Conservation (phyloP, 37 sponge, comb jelly and placozoan species). For the Spongilla lacustris region DNA sequence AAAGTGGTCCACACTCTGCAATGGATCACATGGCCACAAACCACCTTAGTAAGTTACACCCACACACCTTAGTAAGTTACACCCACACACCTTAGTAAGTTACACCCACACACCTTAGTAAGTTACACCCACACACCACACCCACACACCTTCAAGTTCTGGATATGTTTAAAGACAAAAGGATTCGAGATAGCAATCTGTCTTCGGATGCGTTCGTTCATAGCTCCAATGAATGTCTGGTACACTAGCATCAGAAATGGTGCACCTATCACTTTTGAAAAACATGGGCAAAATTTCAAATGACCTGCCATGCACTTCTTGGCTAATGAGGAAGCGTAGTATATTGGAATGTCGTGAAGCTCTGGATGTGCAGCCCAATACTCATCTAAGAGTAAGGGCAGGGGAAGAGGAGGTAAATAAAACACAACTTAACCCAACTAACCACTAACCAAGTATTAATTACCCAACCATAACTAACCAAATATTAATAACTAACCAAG, state of each 20-base stretch:
- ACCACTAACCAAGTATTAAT: no score
- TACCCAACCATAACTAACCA: no score
- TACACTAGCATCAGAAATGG: constrained; percentile 61
- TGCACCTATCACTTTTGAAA: not conserved
- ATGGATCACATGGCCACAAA: no score
- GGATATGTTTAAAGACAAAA: constrained; percentile 97
- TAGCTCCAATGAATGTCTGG: constrained; percentile 97
- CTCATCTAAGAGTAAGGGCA: constrained; percentile 70
- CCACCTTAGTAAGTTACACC: not conserved
- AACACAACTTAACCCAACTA: no score
- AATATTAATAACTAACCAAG: constrained; percentile 60
- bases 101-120: no score
- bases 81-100: no score
- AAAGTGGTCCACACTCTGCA: constrained; percentile 90
- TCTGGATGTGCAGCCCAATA: constrained; percentile 98
- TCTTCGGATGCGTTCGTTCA: constrained; percentile 92
- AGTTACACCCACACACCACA: no score
- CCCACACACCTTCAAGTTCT: constrained; percentile 80
- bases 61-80: no score
- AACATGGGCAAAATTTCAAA: not conserved
- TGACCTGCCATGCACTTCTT: constrained; percentile 99
- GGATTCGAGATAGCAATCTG: constrained; percentile 95
- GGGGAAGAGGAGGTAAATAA: not conserved
- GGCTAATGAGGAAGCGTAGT: constrained; percentile 97
- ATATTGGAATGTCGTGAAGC: constrained; percentile 97